Conservation (phyloP, 1,140 invertebrate species). For the Drosophila ironensis region DNA sequence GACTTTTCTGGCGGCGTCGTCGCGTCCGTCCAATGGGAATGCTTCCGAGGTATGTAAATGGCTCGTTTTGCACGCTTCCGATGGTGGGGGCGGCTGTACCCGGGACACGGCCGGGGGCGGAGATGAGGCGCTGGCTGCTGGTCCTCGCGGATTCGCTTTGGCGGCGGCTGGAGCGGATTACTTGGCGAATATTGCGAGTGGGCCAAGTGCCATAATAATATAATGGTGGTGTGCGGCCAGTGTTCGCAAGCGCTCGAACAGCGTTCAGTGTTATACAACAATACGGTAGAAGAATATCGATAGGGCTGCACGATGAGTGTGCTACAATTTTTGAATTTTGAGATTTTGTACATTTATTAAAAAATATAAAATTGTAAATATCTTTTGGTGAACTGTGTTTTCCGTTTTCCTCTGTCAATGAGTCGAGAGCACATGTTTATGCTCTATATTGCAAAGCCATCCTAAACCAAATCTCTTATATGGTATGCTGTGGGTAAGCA, state of each 20-base stretch:
- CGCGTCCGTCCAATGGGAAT: background rate
- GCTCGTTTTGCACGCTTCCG: background rate
- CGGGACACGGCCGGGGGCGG: background rate
- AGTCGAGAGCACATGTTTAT: too few species aligned
- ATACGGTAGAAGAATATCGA: background rate
- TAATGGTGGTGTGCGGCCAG: slow-evolving; percentile 22
- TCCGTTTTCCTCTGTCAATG: too few species aligned
- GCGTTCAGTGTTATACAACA: slow-evolving; percentile 40
- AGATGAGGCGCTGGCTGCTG: background rate
- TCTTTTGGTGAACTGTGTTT: background rate
- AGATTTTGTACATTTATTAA: slow-evolving; percentile 42
- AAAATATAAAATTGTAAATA: slow-evolving; percentile 13
- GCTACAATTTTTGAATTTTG: slow-evolving; percentile 30
- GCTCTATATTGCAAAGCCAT: too few species aligned
- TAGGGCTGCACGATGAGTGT: slow-evolving; percentile 22
- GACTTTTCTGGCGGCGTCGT: slow-evolving; percentile 21
- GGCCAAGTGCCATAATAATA: slow-evolving; percentile 59
- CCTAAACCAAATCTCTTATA: too few species aligned
- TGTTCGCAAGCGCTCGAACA: slow-evolving; percentile 15
- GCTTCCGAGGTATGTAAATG: background rate
- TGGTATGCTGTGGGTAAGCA: too few species aligned
- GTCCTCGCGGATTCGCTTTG: background rate
- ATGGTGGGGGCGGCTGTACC: slow-evolving; percentile 4
- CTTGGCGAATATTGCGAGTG: slow-evolving; percentile 5
- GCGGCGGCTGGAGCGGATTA: background rate